Conservation (phyloP, 2,113 vertebrate genomes). For the Muntiacus reevesi region DNA sequence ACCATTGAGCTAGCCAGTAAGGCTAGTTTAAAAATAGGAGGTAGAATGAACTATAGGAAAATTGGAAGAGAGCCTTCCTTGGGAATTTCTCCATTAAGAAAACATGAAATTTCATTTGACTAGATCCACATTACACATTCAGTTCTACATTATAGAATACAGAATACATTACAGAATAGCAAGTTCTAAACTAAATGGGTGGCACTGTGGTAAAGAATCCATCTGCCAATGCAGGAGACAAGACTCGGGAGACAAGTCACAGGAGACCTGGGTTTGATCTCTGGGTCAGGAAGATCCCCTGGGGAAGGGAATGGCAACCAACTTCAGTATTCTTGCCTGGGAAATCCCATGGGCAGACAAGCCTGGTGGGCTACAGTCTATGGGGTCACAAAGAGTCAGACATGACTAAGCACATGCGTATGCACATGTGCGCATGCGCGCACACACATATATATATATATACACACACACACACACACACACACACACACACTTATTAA, state of each 20-base stretch:
- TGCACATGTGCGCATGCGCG: no score
- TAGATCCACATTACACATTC: not conserved
- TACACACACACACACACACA: not conserved
- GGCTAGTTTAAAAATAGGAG: not conserved
- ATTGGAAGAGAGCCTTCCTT: not conserved
- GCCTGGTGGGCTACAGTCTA: not conserved
- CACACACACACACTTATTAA: not conserved
- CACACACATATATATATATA: no score
- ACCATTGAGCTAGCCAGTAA: not conserved
- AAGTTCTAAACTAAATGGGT: not conserved
- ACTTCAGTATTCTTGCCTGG: not conserved
- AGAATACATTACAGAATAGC: not conserved
- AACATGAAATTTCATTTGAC: not conserved
- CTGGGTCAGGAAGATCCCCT: not conserved
- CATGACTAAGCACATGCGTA: not conserved
- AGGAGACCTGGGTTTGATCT: not conserved
- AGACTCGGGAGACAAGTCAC: rapidly evolving
- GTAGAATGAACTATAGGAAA: not conserved
- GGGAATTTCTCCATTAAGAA: not conserved
- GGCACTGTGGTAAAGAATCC: not conserved
- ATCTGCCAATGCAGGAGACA: not conserved
- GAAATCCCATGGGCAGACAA: not conserved
- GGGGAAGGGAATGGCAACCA: not conserved
- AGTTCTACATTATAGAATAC: no score
- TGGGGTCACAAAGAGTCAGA: not conserved